Evolutionary conservation across 2,888 invertebrate species (phyloP).

Genomic region (Tethea ocularis): DNA sequence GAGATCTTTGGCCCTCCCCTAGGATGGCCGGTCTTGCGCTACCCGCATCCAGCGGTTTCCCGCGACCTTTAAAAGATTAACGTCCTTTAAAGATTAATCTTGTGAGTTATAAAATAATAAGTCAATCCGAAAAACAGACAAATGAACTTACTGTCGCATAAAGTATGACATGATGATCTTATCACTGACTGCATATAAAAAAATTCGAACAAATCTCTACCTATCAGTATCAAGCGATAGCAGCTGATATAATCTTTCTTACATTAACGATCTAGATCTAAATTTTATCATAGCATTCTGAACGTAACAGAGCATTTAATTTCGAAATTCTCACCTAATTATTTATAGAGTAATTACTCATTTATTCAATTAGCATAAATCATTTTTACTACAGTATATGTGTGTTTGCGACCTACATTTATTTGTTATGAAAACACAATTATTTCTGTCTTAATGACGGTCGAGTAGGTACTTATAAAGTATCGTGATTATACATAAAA

Average conservation of each 20-base stretch:
- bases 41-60: too few relatives aligned
- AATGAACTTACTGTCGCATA: too few relatives aligned
- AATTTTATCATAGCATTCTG: constrained; percentile 14
- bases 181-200: neutral
- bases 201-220: neutral
- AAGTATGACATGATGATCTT: neutral
- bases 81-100: too few relatives aligned
- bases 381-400: constrained; percentile 14
- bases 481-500: neutral
- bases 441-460: constrained; percentile 4
- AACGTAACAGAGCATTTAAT: constrained; percentile 17
- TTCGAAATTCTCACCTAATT: constrained; percentile 24
- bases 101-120: too few relatives aligned
- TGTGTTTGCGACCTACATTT: constrained; percentile 18
- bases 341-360: constrained; percentile 22
- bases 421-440: constrained; percentile 1
- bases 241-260: neutral
- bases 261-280: constrained; percentile 18
- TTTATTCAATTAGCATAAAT: constrained; percentile 25
- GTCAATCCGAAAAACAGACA: too few relatives aligned
- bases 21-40: too few relatives aligned
- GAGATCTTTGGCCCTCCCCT: too few relatives aligned
- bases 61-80: too few relatives aligned
- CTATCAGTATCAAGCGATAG: neutral
- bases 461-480: neutral